A percentile compares a stretch with the other conserved stretches of the same genome.
These are phyloP conservation scores for Halcyon senegalensis DNA, from an alignment of 2,113 vertebrate species.

Conservation along the genomic window DNA sequence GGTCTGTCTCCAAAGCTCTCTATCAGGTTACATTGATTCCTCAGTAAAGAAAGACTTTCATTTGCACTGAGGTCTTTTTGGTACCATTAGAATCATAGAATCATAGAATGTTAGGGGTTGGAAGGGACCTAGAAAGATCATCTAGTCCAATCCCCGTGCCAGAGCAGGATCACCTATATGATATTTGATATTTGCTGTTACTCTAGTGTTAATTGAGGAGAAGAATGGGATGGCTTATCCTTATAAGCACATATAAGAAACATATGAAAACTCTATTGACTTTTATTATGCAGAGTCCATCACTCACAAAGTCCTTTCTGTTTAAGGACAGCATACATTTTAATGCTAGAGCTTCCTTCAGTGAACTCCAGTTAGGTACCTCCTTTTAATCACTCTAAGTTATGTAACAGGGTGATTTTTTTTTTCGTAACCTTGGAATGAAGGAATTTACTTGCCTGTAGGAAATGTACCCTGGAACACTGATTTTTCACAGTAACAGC, in stretches of 20 bases:
- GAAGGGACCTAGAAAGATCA: too few species aligned
- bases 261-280: not conserved
- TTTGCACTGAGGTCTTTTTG: not conserved
- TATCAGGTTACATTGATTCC: not conserved
- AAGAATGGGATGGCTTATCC: not conserved
- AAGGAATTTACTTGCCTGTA: not conserved
- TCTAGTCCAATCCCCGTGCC: too few species aligned
- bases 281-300: not conserved
- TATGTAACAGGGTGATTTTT: not conserved
- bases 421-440: not conserved
- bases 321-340: not conserved
- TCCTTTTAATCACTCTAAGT: not conserved
- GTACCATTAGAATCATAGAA: not conserved
- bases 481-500: slow-evolving; percentile 9
- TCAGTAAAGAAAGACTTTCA: not conserved
- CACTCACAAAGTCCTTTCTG: not conserved
- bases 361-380: not conserved
- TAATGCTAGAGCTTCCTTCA: not conserved
- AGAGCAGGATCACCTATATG: too few species aligned
- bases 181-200: not conserved
- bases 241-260: not conserved
- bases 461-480: not conserved
- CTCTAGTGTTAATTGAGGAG: not conserved
- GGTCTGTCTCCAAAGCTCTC: not conserved
- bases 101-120: too few species aligned